phyloP scores from a whole-genome alignment of 2,888 invertebrate genomes.

The Mythimna impura region DNA sequence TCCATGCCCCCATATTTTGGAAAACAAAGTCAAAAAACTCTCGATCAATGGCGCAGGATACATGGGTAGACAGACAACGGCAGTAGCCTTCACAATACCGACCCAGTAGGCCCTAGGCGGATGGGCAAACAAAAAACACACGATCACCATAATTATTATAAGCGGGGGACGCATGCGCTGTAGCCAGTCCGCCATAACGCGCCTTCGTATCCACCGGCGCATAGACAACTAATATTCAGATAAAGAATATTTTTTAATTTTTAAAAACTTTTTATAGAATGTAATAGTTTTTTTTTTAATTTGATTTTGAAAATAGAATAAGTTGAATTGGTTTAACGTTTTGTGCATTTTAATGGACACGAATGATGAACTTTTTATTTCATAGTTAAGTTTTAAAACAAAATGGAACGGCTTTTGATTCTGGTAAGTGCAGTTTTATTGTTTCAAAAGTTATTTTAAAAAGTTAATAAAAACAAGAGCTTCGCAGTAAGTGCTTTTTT shows the following conservation, averaged over 20 bases:
- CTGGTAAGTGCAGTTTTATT: slow-evolving; percentile 71
- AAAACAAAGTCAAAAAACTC: slow-evolving; percentile 61
- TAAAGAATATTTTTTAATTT: slow-evolving; percentile 21
- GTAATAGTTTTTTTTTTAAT: slow-evolving; percentile 61
- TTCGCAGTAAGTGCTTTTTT: slow-evolving; percentile 34
- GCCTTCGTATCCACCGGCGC: slow-evolving; percentile 68
- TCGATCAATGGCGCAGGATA: slow-evolving; percentile 51
- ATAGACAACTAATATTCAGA: slow-evolving; percentile 37
- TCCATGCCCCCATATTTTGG: slow-evolving; percentile 39
- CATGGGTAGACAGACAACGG: slow-evolving; percentile 50
- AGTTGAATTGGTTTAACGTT: slow-evolving; percentile 71
- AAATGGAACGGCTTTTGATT: slow-evolving; percentile 71
- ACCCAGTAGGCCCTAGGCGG: slow-evolving; percentile 70
- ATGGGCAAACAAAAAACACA: slow-evolving; percentile 83
- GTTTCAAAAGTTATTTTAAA: background rate
- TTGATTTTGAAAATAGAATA: slow-evolving; percentile 51
- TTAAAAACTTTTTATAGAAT: slow-evolving; percentile 37
- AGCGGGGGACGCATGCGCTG: slow-evolving; percentile 79
- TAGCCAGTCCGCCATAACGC: slow-evolving; percentile 80
- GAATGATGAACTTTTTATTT: slow-evolving; percentile 75
- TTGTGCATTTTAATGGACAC: slow-evolving; percentile 69
- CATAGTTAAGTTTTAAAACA: slow-evolving; percentile 60
- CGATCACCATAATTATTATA: slow-evolving; percentile 87
- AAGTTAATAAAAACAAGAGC: slow-evolving; percentile 1
- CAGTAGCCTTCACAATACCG: slow-evolving; percentile 76